Conservation (phyloP, 2,113 vertebrate species). For the Argyrosomus japonicus region DNA sequence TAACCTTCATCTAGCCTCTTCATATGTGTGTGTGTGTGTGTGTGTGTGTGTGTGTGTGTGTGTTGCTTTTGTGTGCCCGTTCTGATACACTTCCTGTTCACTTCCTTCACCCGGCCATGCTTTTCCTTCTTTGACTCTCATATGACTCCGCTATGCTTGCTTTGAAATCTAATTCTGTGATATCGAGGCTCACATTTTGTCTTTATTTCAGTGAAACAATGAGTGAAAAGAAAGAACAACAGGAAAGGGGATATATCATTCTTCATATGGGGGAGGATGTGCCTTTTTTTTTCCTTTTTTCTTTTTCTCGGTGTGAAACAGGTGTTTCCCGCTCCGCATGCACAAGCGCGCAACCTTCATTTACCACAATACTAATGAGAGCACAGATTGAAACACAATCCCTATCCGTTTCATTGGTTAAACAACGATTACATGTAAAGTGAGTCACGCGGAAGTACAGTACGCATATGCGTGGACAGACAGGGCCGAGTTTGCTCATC, state of each 20-base stretch:
- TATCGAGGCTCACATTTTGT: conserved; percentile 56
- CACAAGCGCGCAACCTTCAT: conserved; percentile 45
- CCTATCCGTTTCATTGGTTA: conserved; percentile 42
- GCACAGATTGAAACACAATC: conserved; percentile 54
- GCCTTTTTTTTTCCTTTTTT: conserved; percentile 5
- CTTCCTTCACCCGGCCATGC: conserved; percentile 38
- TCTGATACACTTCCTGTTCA: conserved; percentile 53
- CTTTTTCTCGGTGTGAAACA: conserved; percentile 44
- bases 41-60: background rate
- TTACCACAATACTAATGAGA: conserved; percentile 59
- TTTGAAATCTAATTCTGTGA: conserved; percentile 70
- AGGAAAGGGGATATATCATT: conserved; percentile 75
- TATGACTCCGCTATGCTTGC: conserved; percentile 40
- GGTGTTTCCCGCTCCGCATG: conserved; percentile 73
- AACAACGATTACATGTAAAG: conserved; percentile 47
- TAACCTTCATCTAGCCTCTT: background rate
- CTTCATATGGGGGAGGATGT: conserved; percentile 54
- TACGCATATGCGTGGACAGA: conserved; percentile 15
- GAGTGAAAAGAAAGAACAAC: conserved; percentile 66
- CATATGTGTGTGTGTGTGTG: background rate
- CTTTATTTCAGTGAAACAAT: conserved; percentile 69
- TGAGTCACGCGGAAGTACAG: conserved; percentile 27
- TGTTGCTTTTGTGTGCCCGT: background rate
- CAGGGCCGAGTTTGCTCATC: conserved; percentile 16
- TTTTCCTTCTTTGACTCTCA: conserved; percentile 64